These are phyloP conservation scores for Conistra vaccinii DNA, from an alignment of 2,888 invertebrate species.

Conservation along the genomic window DNA sequence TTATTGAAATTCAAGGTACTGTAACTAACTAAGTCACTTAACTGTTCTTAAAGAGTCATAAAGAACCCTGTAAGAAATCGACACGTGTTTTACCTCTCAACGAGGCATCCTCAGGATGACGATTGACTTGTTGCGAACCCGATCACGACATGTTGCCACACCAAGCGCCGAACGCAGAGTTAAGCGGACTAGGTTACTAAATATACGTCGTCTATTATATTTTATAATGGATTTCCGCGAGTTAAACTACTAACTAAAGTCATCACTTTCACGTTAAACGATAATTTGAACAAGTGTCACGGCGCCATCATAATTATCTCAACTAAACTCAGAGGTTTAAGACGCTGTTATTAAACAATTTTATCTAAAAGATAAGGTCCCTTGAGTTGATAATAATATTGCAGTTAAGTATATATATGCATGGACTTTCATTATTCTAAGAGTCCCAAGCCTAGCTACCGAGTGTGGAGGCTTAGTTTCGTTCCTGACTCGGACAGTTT, in stretches of 20 bases:
- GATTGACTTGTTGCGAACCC: too few species aligned
- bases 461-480: not conserved
- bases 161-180: too few species aligned
- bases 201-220: too few species aligned
- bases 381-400: constrained; percentile 11
- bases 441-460: not conserved
- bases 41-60: too few species aligned
- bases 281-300: constrained; percentile 9
- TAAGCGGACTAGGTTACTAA: too few species aligned
- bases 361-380: constrained; percentile 40
- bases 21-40: too few species aligned
- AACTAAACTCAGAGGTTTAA: not conserved
- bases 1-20: not conserved
- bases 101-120: too few species aligned
- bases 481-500: not conserved
- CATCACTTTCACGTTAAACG: not conserved
- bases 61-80: too few species aligned
- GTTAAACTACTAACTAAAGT: too few species aligned
- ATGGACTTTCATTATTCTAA: not conserved
- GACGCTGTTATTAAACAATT: constrained; percentile 21
- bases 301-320: constrained; percentile 35
- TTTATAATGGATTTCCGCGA: too few species aligned
- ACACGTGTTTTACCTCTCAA: too few species aligned
- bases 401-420: not conserved
- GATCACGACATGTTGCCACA: too few species aligned